phyloP scores from a whole-genome alignment of 35 echinoderm and acorn worm species.

The Heliocidaris tuberculata region DNA sequence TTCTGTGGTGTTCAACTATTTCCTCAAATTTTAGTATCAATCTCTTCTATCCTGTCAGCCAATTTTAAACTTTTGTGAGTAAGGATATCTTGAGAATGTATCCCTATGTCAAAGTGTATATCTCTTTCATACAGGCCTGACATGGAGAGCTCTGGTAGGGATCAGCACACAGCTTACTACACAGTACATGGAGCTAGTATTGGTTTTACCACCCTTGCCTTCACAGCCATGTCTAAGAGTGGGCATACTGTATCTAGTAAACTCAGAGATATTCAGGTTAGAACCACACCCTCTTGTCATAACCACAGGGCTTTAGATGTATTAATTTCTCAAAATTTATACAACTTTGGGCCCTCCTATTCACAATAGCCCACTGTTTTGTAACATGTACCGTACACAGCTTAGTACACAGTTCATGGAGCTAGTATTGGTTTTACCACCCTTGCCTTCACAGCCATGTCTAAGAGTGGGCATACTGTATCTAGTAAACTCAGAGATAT shows the following conservation, averaged over 20 bases:
- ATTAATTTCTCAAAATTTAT: too few species aligned
- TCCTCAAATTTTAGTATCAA: too few species aligned
- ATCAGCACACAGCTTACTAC: constrained; percentile 86
- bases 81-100: too few species aligned
- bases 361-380: too few species aligned
- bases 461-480: constrained; percentile 68
- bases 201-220: constrained; percentile 82
- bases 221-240: constrained; percentile 74
- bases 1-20: too few species aligned
- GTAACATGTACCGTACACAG: too few species aligned
- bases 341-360: too few species aligned
- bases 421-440: constrained; percentile 75
- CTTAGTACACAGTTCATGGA: constrained; percentile 91
- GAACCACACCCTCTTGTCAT: too few species aligned
- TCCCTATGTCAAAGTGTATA: not conserved
- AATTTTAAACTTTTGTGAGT: too few species aligned
- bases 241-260: constrained; percentile 71
- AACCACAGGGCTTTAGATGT: too few species aligned
- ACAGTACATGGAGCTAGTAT: constrained; percentile 75
- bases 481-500: constrained; percentile 85
- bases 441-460: constrained; percentile 72
- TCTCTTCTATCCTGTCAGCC: too few species aligned
- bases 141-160: constrained; percentile 1
- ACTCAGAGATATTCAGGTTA: constrained; percentile 80
- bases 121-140: constrained; percentile 67